Base-by-base conservation (phyloP, 2,113 vertebrate species). In the Alosa alosa region DNA sequence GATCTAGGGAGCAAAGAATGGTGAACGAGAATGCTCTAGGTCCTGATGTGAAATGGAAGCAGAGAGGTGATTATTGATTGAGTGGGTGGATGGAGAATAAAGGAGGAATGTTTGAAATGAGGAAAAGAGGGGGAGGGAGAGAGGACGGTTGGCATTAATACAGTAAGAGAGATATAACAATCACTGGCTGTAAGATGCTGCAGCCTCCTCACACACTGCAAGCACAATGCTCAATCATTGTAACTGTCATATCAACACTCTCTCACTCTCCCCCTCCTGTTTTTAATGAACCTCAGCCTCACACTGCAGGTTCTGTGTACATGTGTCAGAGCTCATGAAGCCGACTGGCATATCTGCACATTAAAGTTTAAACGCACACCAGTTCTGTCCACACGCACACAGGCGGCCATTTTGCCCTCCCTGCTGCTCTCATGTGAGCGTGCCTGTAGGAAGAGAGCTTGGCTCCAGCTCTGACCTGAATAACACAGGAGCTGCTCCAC, bases 1-100 rank as follows among this genome's bases (percentile, higher is more conserved):
- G 64, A 13, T 13, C 31, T 25, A 78, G 52, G 49, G 55, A 22
- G 81, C 13, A 9, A 25, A 6, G 41, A 60, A 60, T 45, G 25
- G 64, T 36, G n/a, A 36, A 31, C 25, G 11, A 55, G 81, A 83
- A 44, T 52, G 57, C 17, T 39, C n/a, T 7, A 64, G 44, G 6
- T 41, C 60, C 45, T 49, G 11, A 49, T 45, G 47, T 25, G 72
- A 72, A 22, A 39, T 60, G 18, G 36, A 57, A 55, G 49, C 45
- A 50, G 83, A 84, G 9, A 87, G 36, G 83, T 25, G 81, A 49
- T 64, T 84, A 89, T 87, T 83, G 85, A 84, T 88, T 85, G 49
- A 83, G 55, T 84, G 47, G 47, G 78, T 41, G 47, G 41, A 81
- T 44, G 55, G 55, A 86, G 0, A 13, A 31, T 18, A 49, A 13